These are phyloP conservation scores for Tridacna gigas DNA, from an alignment of 2,888 invertebrate genomes.

Conservation along the genomic window DNA sequence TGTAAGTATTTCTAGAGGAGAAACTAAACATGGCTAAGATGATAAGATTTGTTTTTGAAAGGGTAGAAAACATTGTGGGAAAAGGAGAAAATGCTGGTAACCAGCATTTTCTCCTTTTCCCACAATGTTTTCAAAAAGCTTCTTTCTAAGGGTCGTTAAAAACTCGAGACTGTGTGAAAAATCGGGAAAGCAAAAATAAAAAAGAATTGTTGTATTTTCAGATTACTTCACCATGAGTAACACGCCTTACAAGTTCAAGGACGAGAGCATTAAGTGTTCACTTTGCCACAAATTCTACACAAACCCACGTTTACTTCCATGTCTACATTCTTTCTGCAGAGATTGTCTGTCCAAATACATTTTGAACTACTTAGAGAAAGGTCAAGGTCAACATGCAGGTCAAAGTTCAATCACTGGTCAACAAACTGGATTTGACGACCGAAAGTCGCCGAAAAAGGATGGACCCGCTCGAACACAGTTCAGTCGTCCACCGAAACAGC, in stretches of 20 bases:
- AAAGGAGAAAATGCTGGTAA: too few species aligned
- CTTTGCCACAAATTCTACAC: slow-evolving; percentile 63
- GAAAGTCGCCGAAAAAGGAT: slow-evolving; percentile 11
- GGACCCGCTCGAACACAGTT: slow-evolving; percentile 11
- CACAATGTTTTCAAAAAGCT: too few species aligned
- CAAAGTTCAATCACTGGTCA: background rate
- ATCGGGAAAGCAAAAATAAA: too few species aligned
- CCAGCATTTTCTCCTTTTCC: too few species aligned
- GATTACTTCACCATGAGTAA: slow-evolving; percentile 12
- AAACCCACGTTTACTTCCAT: slow-evolving; percentile 63
- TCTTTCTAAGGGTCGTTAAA: too few species aligned
- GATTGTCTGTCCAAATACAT: slow-evolving; percentile 62
- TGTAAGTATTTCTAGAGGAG: too few species aligned
- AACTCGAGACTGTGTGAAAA: too few species aligned
- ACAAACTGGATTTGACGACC: background rate
- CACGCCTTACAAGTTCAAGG: slow-evolving; percentile 48
- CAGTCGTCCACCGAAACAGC: slow-evolving; percentile 1
- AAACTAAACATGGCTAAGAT: too few species aligned
- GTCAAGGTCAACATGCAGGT: slow-evolving; percentile 1
- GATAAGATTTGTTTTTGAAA: too few species aligned
- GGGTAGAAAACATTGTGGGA: too few species aligned
- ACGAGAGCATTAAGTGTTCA: slow-evolving; percentile 61
- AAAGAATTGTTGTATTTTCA: background rate
- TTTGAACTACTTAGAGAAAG: slow-evolving; percentile 26
- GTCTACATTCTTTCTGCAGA: slow-evolving; percentile 69